Conservation (phyloP, 2,113 vertebrate genomes). For the Pyxicephalus adspersus region DNA sequence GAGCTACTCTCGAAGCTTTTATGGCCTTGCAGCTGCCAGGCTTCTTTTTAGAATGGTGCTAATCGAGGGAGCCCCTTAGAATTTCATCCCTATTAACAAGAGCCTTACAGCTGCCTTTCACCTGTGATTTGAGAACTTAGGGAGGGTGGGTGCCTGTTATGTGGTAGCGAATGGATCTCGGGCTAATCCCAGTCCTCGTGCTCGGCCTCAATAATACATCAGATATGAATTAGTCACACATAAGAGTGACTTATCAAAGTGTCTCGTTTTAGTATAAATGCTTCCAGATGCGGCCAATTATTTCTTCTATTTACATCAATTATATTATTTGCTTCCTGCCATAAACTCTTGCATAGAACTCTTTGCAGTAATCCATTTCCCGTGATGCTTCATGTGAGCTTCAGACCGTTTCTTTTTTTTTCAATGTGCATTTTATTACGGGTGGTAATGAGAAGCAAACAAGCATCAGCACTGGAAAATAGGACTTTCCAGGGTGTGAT, state of each 20-base stretch:
- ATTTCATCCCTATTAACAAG: slow-evolving; percentile 13
- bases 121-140: slow-evolving; percentile 38
- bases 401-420: slow-evolving; percentile 20
- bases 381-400: slow-evolving; percentile 17
- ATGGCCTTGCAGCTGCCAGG: slow-evolving; percentile 40
- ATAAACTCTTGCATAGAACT: slow-evolving; percentile 34
- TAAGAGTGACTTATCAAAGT: slow-evolving; percentile 46
- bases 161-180: slow-evolving; percentile 4
- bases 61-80: slow-evolving; percentile 31
- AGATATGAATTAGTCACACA: slow-evolving; percentile 53
- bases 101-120: slow-evolving; percentile 22
- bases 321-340: slow-evolving; percentile 51
- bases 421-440: slow-evolving; percentile 39
- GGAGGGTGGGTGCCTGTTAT: not conserved
- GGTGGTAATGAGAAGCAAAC: slow-evolving; percentile 30
- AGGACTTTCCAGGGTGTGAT: not conserved
- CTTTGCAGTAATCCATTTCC: slow-evolving; percentile 21
- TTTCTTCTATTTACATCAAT: slow-evolving; percentile 50
- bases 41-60: slow-evolving; percentile 6
- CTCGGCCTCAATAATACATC: slow-evolving; percentile 40
- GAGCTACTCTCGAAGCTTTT: slow-evolving; percentile 26
- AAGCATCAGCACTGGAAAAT: not conserved
- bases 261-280: slow-evolving; percentile 30
- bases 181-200: slow-evolving; percentile 20
- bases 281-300: slow-evolving; percentile 50